Evolutionary conservation across 2,797 vertebrate genomes (phyloP).

Genomic region (Aselliscus stoliczkanus): DNA sequence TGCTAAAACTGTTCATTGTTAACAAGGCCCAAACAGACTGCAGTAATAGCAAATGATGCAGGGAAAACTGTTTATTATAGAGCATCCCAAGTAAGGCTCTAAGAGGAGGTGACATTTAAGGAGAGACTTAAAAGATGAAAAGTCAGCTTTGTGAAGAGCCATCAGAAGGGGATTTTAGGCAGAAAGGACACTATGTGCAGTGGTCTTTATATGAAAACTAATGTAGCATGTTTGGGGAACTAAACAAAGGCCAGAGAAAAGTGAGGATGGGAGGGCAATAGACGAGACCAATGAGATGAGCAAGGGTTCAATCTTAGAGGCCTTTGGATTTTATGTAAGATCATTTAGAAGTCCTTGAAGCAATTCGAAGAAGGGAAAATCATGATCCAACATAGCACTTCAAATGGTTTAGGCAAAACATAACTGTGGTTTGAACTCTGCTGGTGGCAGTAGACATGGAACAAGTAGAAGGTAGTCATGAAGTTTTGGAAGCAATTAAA

Average conservation of each 20-base stretch:
- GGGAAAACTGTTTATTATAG: not conserved
- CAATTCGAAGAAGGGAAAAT: not conserved
- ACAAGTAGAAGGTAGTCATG: not conserved
- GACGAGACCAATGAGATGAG: not conserved
- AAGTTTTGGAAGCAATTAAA: not conserved
- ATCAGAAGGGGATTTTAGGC: not conserved
- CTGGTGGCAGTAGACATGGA: not conserved
- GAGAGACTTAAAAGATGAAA: not conserved
- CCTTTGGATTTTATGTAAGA: not conserved
- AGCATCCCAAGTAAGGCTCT: not conserved
- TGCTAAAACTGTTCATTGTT: not conserved
- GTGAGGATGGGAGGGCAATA: not conserved
- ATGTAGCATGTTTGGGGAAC: not conserved
- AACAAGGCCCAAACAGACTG: not conserved
- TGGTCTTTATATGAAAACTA: not conserved
- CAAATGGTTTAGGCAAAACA: not conserved
- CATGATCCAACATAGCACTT: not conserved
- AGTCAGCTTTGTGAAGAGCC: not conserved
- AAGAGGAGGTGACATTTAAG: not conserved
- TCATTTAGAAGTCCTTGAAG: not conserved
- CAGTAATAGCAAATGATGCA: not conserved
- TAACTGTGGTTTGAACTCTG: not conserved
- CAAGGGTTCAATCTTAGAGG: not conserved
- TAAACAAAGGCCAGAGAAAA: not conserved
- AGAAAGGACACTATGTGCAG: too few relatives aligned